These are phyloP conservation scores for Caradrina clavipalpis DNA, from an alignment of 2,888 invertebrate species.

Conservation along the genomic window DNA sequence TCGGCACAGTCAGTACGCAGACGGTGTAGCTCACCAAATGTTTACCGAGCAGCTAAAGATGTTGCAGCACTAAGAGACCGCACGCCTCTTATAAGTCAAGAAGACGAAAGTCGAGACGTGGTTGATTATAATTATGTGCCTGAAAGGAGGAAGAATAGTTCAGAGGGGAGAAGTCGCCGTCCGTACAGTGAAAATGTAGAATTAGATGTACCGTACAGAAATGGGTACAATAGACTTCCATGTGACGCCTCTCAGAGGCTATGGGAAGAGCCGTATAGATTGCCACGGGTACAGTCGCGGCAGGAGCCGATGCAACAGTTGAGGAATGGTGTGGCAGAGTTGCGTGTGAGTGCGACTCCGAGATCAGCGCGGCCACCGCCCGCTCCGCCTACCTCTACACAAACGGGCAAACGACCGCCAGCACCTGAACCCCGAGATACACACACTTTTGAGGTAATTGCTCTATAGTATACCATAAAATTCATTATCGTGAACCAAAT, in stretches of 20 bases:
- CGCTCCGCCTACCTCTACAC: constrained; percentile 75
- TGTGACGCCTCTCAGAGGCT: constrained; percentile 78
- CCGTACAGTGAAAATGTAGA: constrained; percentile 89
- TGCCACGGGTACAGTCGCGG: constrained; percentile 83
- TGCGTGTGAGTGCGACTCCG: constrained; percentile 86
- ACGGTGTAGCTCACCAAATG: constrained; percentile 87
- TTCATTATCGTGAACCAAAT: background rate
- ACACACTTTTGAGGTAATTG: constrained; percentile 84
- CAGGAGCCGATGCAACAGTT: constrained; percentile 86
- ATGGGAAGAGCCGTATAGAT: constrained; percentile 87
- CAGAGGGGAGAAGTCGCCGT: constrained; percentile 79
- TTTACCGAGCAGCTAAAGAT: constrained; percentile 79
- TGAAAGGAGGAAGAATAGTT: constrained; percentile 79
- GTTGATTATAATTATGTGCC: constrained; percentile 82
- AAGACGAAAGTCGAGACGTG: constrained; percentile 85
- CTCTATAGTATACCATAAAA: background rate
- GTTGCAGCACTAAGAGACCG: constrained; percentile 77
- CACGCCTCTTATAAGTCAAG: constrained; percentile 79
- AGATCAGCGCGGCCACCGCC: constrained; percentile 84
- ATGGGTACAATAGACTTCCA: constrained; percentile 82
- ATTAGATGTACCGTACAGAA: constrained; percentile 82
- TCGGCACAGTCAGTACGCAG: constrained; percentile 79
- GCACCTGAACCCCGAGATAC: constrained; percentile 86
- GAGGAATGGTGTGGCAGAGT: constrained; percentile 83
- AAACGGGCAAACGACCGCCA: constrained; percentile 79